Base-by-base conservation (phyloP, 2,888 invertebrate genomes). In the Hydroisotoma schaefferi region DNA sequence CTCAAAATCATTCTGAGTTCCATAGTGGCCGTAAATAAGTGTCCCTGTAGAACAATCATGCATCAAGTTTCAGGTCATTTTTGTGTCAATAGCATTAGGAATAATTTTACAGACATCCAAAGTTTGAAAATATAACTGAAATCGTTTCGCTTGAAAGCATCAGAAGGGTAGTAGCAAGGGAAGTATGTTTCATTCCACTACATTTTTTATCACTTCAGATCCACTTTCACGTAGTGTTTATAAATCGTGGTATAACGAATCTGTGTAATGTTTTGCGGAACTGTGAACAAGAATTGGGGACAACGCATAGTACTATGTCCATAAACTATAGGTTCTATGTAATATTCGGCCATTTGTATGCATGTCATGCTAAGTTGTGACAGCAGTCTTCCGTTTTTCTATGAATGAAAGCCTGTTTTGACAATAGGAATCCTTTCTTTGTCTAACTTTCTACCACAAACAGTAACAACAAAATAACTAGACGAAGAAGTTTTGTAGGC, bases 11-110 rank as follows among this genome's bases (percentile, higher is more conserved):
- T 71, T 63, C 43, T 56, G 40, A 33, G 65, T 60, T 44, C 72
- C 72, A 60, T 67, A 72, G 59, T 67, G 67, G 53, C 66, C 69
- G 66, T 72, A 72, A 68, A 72, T 66, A 67, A 72, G 69, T 46
- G 70, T 71, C 65, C 70, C 72, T 72, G 59, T 29, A 47, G 66
- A 56, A 58, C 28, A 22, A 46, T 46, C 46, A 46, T 46, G 10
- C 46, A 46, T 23, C 12, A 46, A 22, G 8, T 29, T 49, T 29
- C 10, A 20, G 8, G 15, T 49, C 49, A 49, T 29, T 18, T 29
- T 49, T 25, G 25, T 46, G 46, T 46, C 46, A 46, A 46, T 40
- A 40, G 40, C 5, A 40, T 40, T 20, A 20, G 40, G 40, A 8
- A 5, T 40, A 15, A 33, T 8, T 33, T n/a, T n/a, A n/a, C n/a